A percentile compares a stretch with the other conserved stretches of the same genome.
Evolutionary conservation across 1,140 invertebrate genomes (phyloP).

Genomic region (Colletes gigas): DNA sequence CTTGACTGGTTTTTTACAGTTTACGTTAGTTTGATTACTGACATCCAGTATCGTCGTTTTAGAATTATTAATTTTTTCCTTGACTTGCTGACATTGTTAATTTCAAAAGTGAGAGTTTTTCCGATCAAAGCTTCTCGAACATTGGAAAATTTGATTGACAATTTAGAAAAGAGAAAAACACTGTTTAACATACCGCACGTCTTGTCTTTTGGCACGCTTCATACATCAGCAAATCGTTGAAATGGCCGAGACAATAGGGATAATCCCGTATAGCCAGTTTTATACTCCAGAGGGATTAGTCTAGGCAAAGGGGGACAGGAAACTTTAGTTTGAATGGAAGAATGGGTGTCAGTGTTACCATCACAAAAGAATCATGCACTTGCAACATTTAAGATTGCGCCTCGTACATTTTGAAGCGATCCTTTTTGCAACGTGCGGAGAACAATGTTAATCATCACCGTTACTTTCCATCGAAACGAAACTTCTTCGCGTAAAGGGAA

Average conservation of each 20-base stretch:
- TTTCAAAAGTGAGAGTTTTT: too few relatives aligned
- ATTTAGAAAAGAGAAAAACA: not conserved
- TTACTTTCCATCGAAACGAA: slow-evolving; percentile 8
- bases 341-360: slow-evolving; percentile 11
- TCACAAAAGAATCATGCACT: slow-evolving; percentile 31
- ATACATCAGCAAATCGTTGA: slow-evolving; percentile 27
- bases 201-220: not conserved
- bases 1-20: too few relatives aligned
- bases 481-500: not conserved
- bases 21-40: too few relatives aligned
- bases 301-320: not conserved
- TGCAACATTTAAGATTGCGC: slow-evolving; percentile 30
- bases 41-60: too few relatives aligned
- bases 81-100: too few relatives aligned
- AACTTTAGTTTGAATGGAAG: not conserved
- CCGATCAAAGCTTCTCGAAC: too few relatives aligned
- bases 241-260: slow-evolving; percentile 28
- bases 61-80: too few relatives aligned
- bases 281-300: slow-evolving; percentile 3
- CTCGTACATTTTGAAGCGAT: slow-evolving; percentile 26
- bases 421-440: not conserved
- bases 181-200: not conserved
- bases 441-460: slow-evolving; percentile 24
- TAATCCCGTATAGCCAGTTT: slow-evolving; percentile 19
- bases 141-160: too few relatives aligned